Percentiles rank a stretch among this genome's conserved stretches.
phyloP scores from a whole-genome alignment of 2,113 vertebrate species.

The Arvicanthis niloticus region DNA sequence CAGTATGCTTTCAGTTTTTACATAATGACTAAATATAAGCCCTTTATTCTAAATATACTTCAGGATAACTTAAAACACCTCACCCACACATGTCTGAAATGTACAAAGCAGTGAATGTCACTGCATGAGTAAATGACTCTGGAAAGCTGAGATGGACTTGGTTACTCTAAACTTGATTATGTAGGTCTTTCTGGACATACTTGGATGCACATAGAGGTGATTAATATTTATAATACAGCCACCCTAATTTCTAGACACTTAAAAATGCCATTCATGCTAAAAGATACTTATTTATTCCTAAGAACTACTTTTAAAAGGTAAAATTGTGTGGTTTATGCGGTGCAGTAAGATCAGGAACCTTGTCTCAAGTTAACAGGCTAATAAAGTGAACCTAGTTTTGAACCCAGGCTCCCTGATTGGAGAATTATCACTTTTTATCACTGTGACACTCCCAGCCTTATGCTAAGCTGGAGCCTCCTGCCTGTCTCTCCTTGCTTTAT shows the following conservation, averaged over 20 bases:
- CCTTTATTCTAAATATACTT: slow-evolving; percentile 75
- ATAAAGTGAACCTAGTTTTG: slow-evolving; percentile 27
- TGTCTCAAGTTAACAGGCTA: neutral
- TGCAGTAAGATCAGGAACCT: neutral
- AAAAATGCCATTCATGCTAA: neutral
- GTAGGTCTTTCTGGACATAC: slow-evolving; percentile 30
- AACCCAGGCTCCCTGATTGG: neutral
- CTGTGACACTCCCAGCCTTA: neutral
- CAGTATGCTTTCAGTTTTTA: slow-evolving; percentile 74
- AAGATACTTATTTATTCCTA: slow-evolving; percentile 48
- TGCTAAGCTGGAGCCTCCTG: neutral
- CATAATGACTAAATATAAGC: slow-evolving; percentile 74
- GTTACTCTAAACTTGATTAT: slow-evolving; percentile 32
- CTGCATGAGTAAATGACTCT: slow-evolving; percentile 67
- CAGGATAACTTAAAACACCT: slow-evolving; percentile 70
- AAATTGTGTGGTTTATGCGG: neutral
- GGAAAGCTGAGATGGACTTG: slow-evolving; percentile 19
- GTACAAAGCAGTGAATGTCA: slow-evolving; percentile 72
- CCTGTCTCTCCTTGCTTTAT: neutral
- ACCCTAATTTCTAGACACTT: neutral
- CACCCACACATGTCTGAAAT: slow-evolving; percentile 67
- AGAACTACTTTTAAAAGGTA: neutral
- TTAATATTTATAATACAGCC: neutral
- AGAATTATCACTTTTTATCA: neutral
- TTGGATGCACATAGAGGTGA: slow-evolving; percentile 22